These are phyloP conservation scores for Nyctereutes procyonoides DNA, from an alignment of 2,113 vertebrate species.

Conservation along the genomic window DNA sequence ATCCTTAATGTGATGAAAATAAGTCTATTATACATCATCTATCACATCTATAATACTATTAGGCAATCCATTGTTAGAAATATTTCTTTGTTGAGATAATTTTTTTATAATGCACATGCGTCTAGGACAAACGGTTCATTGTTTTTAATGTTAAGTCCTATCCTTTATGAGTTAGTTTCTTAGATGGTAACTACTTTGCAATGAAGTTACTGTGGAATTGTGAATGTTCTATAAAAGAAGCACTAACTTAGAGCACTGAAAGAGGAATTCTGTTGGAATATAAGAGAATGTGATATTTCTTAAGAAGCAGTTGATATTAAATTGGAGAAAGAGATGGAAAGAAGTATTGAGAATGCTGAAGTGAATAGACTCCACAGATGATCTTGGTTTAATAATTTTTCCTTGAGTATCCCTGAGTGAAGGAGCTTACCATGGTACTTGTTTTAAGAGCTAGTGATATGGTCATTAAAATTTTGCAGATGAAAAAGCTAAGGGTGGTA, in stretches of 20 bases:
- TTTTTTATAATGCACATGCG: not conserved
- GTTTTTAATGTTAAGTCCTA: not conserved
- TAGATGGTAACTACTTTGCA: slow-evolving; percentile 1
- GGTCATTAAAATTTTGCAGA: not conserved
- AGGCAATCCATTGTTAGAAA: not conserved
- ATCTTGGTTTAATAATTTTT: not conserved
- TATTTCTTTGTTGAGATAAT: not conserved
- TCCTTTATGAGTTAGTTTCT: not conserved
- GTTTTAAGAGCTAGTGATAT: not conserved
- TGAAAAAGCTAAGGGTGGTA: not conserved
- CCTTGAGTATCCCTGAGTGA: not conserved
- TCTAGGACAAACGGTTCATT: not conserved
- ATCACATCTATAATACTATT: not conserved
- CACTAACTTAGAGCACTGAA: not conserved
- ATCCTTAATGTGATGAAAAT: not conserved
- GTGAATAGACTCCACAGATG: not conserved
- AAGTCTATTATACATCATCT: not conserved
- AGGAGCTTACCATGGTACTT: not conserved
- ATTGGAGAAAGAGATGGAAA: not conserved
- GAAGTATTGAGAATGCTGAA: not conserved
- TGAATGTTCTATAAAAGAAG: not conserved
- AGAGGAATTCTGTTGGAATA: not conserved
- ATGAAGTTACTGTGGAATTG: not conserved
- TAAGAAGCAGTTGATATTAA: not conserved
- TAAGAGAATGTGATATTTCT: not conserved